Evolutionary conservation across 1,140 invertebrate genomes (phyloP).

Genomic region (Microplitis demolitor): DNA sequence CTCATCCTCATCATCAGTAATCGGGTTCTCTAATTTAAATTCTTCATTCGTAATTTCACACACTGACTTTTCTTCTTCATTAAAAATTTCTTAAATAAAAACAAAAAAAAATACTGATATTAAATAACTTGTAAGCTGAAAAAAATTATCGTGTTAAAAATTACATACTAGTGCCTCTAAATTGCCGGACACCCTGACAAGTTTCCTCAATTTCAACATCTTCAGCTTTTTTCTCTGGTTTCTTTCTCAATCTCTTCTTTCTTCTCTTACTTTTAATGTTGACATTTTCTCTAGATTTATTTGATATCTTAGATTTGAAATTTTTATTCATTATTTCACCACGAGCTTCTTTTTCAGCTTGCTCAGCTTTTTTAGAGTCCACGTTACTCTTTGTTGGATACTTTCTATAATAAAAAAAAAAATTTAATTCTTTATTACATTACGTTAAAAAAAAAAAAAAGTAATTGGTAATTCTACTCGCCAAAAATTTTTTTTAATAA

Average conservation of each 20-base stretch:
- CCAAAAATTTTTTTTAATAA: no score
- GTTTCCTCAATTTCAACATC: neutral
- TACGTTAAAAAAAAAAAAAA: no score
- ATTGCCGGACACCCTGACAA: slow-evolving; percentile 47
- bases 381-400: slow-evolving; percentile 76
- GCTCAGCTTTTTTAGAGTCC: slow-evolving; percentile 66
- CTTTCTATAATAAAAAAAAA: slow-evolving; percentile 45
- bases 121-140: no score
- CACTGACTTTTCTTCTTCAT: neutral
- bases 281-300: neutral
- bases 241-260: slow-evolving; percentile 26
- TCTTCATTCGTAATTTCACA: neutral
- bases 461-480: no score
- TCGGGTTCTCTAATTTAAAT: neutral
- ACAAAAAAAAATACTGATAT: no score
- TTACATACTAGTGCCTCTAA: slow-evolving; percentile 39
- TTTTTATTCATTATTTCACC: slow-evolving; percentile 65
- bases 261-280: slow-evolving; percentile 25
- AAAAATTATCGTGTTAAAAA: slow-evolving; percentile 6
- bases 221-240: neutral
- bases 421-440: neutral
- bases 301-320: slow-evolving; percentile 22
- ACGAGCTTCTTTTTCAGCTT: slow-evolving; percentile 69
- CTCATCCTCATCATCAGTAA: slow-evolving; percentile 7
- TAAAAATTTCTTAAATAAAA: neutral